Conservation (phyloP, 2,113 vertebrate species). For the Microtus ochrogaster region DNA sequence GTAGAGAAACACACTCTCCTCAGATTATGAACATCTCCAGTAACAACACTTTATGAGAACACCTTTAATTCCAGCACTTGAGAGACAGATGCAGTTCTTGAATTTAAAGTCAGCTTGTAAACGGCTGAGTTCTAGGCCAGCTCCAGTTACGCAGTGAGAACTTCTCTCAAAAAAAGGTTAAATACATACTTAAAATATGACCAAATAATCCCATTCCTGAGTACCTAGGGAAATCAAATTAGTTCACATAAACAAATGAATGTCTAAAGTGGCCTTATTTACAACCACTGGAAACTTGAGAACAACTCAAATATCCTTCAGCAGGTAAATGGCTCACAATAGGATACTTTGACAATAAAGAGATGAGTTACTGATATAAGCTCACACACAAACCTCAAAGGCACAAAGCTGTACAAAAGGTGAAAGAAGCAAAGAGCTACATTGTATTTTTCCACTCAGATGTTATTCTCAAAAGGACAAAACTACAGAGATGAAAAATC, state of each 20-base stretch:
- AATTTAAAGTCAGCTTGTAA: neutral
- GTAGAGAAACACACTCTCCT: neutral
- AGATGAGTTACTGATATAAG: neutral
- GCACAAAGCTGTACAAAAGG: neutral
- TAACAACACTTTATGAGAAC: conserved; percentile 2
- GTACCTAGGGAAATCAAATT: neutral
- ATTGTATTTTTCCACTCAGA: neutral
- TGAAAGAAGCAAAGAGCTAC: neutral
- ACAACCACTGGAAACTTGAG: neutral
- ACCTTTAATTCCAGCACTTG: neutral
- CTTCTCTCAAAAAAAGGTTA: neutral
- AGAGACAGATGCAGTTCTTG: neutral
- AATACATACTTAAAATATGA: neutral
- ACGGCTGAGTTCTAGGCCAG: neutral
- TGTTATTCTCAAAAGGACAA: neutral
- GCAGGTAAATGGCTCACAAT: neutral
- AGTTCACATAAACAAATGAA: neutral
- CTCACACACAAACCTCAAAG: neutral
- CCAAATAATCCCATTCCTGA: neutral
- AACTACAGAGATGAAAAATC: neutral
- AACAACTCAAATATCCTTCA: neutral
- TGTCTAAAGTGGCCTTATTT: neutral
- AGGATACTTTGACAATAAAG: neutral
- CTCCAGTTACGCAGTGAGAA: neutral
- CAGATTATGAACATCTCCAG: conserved; percentile 11